Percentiles rank a stretch among this genome's conserved stretches.
These are phyloP conservation scores for Clostera curtula DNA, from an alignment of 2,888 invertebrate genomes.

Conservation along the genomic window DNA sequence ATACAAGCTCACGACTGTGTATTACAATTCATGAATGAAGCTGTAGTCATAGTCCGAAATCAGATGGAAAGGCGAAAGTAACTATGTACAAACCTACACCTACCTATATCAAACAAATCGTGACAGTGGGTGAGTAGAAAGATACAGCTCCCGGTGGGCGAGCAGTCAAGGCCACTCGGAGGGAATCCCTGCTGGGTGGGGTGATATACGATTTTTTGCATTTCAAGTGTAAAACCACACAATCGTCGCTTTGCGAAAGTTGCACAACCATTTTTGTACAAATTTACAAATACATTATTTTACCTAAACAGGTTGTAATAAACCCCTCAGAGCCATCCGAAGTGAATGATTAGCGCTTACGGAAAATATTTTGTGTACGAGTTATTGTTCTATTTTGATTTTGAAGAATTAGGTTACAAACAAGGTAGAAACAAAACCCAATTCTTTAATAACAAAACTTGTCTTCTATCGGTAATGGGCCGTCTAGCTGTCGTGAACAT, in stretches of 20 bases:
- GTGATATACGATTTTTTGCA: slow-evolving; percentile 43
- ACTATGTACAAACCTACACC: slow-evolving; percentile 16
- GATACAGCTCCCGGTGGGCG: slow-evolving; percentile 44
- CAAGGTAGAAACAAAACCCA: no score
- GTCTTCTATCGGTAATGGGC: no score
- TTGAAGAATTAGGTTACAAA: no score
- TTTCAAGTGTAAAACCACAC: slow-evolving; percentile 24
- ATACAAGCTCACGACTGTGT: slow-evolving; percentile 19
- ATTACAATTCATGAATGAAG: slow-evolving; percentile 25
- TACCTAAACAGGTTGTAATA: no score
- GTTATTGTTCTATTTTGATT: no score
- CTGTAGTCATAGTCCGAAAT: slow-evolving; percentile 20
- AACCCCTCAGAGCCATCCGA: no score
- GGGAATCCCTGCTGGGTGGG: slow-evolving; percentile 45
- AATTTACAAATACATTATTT: no score
- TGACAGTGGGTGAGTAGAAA: slow-evolving; percentile 45
- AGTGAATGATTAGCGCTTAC: no score
- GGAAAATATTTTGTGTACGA: no score
- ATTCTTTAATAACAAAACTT: no score
- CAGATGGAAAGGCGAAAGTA: slow-evolving; percentile 21
- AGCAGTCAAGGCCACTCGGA: slow-evolving; percentile 48
- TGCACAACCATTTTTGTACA: no score
- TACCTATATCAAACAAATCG: slow-evolving; percentile 30
- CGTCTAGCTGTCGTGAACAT: no score
- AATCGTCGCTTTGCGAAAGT: slow-evolving; percentile 9